Evolutionary conservation across 2,888 invertebrate species (phyloP).

Genomic region (Synergus gifuensis): DNA sequence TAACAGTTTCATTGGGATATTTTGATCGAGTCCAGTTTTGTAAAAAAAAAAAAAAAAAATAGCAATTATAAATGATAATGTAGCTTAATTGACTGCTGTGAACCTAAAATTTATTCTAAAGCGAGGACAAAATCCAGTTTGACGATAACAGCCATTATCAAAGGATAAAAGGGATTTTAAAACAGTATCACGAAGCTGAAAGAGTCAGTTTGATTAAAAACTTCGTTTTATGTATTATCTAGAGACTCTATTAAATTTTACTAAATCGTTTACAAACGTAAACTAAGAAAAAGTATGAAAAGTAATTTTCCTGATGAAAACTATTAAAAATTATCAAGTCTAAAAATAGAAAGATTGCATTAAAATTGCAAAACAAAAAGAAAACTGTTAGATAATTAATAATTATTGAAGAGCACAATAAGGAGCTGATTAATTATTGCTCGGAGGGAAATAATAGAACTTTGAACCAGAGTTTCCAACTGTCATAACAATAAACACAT

Average conservation of each 20-base stretch:
- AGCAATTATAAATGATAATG: neutral
- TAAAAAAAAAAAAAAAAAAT: accelerated
- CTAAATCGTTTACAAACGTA: neutral
- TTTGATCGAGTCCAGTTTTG: neutral
- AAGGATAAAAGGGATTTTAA: neutral
- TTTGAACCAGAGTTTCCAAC: constrained; percentile 37
- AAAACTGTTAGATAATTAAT: too few species aligned
- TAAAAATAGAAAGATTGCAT: neutral
- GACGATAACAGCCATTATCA: neutral
- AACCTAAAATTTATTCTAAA: neutral
- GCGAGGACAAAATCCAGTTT: neutral
- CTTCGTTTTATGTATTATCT: neutral
- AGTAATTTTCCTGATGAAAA: too few species aligned
- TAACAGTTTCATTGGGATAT: neutral
- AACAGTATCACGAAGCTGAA: neutral
- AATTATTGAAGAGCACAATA: too few species aligned
- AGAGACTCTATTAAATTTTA: neutral
- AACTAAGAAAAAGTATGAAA: neutral
- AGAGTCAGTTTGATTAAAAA: neutral
- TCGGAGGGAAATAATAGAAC: neutral
- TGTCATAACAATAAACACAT: constrained; percentile 49
- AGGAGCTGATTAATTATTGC: neutral
- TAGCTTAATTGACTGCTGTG: neutral
- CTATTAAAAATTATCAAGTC: neutral
- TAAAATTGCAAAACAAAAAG: neutral